Base-by-base conservation (phyloP, 2,113 vertebrate species). In the Pogonocichla stellata region DNA sequence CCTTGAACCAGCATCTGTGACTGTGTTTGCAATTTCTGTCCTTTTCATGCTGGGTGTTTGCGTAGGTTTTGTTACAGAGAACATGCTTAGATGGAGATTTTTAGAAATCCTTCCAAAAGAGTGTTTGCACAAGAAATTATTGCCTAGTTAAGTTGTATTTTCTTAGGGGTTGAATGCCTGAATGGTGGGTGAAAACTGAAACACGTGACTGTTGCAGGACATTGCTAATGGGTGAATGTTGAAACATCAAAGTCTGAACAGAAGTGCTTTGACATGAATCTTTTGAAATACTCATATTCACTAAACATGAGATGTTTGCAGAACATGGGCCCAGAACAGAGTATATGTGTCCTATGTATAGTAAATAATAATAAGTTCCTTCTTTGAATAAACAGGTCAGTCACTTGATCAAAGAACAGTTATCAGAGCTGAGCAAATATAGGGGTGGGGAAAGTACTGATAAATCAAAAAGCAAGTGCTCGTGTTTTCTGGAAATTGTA, bases 351-450 rank as follows among this genome's bases (percentile, higher is more conserved):
- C 38, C 8, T 67, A 0, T 64, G 73, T 64, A 24, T 38, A 17
- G 48, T 64, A 38, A 74, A 58, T 54, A 78, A 33, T 47, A 56
- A 28, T 56, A 45, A 26, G 34, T 70, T 79, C 26, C 42, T 75
- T 8, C 54, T 82, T 69, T 90, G 60, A 85, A 91, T 90, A 91
- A 91, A 53, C 56, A 94, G 90, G 67, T 77, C 87, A 70, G 51
- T 85, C 58, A 12, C 29, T 90, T 94, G 51, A 90, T 94, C 87
- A 80, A 91, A 95, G 88, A 75, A 25, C 29, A 60, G 84, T 92
- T 94, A 95, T 93, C 87, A 90, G 87, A 73, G 71, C 77, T 93
- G 79, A 94, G 80, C 90, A 95, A 96, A 96, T 83, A 90, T 2
- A 85, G 66, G 66, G 18, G 64, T 73, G 67, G 89, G 42, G 84